Evolutionary conservation across 2,888 invertebrate genomes (phyloP).

Genomic region (Pyrrhosoma nymphula): DNA sequence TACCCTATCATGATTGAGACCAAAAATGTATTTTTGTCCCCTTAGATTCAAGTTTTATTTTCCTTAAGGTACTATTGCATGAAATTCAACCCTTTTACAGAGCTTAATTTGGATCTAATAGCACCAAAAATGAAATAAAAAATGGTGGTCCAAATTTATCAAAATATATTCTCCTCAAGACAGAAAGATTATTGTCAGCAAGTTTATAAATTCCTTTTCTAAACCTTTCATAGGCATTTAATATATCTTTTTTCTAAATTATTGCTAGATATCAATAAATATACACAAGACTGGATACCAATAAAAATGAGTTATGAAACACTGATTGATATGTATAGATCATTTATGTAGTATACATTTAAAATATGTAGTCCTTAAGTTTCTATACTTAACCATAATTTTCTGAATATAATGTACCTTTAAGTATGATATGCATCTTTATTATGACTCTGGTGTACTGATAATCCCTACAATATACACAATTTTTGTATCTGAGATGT

Average conservation of each 20-base stretch:
- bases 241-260: neutral
- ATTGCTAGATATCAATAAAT: neutral
- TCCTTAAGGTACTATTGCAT: neutral
- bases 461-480: neutral
- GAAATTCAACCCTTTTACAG: neutral
- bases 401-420: neutral
- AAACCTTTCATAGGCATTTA: neutral
- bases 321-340: conserved; percentile 31
- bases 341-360: neutral
- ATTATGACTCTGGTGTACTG: neutral
- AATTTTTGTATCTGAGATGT: neutral
- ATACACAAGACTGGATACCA: neutral
- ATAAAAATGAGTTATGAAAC: neutral
- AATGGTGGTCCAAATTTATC: conserved; percentile 3
- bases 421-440: conserved; percentile 8
- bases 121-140: neutral
- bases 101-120: neutral
- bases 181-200: conserved; percentile 18
- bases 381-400: neutral
- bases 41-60: no score
- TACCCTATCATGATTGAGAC: no score
- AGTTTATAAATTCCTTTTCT: neutral
- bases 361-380: neutral
- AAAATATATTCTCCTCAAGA: neutral
- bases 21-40: no score